phyloP scores from a whole-genome alignment of 2,113 vertebrate species.

The Mirza zaza region DNA sequence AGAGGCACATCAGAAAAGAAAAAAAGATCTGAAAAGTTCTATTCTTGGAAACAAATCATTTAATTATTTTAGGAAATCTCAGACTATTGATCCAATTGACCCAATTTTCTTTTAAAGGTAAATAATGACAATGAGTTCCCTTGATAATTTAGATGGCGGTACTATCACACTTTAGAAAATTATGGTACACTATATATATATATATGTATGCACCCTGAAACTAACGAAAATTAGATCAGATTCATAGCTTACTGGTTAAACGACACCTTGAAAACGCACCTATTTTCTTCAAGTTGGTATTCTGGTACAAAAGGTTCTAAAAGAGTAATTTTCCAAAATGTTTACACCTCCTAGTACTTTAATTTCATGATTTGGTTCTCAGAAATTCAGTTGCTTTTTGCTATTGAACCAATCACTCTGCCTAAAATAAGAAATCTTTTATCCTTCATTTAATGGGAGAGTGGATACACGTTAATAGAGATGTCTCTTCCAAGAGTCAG shows the following conservation, averaged over 20 bases:
- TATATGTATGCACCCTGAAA: neutral
- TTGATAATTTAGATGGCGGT: neutral
- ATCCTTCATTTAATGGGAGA: neutral
- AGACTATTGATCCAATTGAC: neutral
- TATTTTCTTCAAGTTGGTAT: neutral
- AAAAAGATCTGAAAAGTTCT: neutral
- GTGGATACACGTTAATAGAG: neutral
- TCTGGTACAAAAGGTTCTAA: neutral
- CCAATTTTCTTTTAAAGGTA: neutral
- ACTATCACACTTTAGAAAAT: neutral
- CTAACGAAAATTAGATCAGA: neutral
- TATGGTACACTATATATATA: neutral
- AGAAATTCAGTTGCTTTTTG: constrained; percentile 2
- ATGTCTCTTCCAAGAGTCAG: neutral
- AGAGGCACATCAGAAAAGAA: neutral
- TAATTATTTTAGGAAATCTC: constrained; percentile 36
- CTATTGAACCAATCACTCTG: neutral
- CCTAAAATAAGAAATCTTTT: neutral
- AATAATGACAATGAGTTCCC: neutral
- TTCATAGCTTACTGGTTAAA: neutral
- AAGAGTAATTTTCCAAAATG: neutral
- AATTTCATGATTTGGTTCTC: constrained; percentile 31
- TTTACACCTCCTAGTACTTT: neutral
- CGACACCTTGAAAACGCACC: neutral
- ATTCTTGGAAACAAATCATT: neutral